Evolutionary conservation across 2,888 invertebrate genomes (phyloP), one percentile per base, ranked within the genome.

Genomic region (Acanthacorydalis orientalis): DNA sequence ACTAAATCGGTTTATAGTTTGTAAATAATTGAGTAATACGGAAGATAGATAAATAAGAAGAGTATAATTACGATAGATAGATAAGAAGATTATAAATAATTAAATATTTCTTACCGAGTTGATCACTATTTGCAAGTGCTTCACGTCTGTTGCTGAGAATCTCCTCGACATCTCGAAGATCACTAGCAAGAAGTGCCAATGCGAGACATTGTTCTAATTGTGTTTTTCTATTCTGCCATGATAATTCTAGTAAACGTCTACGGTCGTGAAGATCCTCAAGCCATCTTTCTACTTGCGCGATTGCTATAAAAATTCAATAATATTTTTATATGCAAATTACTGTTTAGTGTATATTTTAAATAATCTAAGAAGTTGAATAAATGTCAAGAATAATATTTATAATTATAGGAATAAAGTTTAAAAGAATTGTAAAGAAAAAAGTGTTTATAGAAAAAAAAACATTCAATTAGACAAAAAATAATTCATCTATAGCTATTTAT

Each of bases 171-270:
- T 77, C 74, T 43, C 75, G 68, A 45, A 87, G 68, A 61, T 86
- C 87, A 43, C 76, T 74, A 44, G 83, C 82, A 35, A 87, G 66
- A 55, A 83, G 67, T 43, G 83, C 80, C 49, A 86, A 65, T 35
- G 83, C 82, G 50, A 85, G 67, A 56, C 84, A 82, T 62, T 87
- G 85, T 59, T 87, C 86, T 56, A 88, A 68, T 59, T 84, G 79
- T 7, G 75, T 73, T 63, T 84, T 83, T 53, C 84, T 70, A 54
- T 72, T 75, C 54, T 74, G 75, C 68, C 80, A 80, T 38, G 74
- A 72, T 8, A 70, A 68, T 61, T 88, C 88, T 50, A 88, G 68
- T 53, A 75, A 68, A 57, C 80, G 77, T 51, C 88, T 69, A 55
- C 79, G 74, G 59, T 85, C 79, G 59, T 88, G 87, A 46, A 88